Evolutionary conservation across 2,888 invertebrate species (phyloP), one percentile per base, ranked within the genome.

Genomic region (Psococerastis gibbosa): DNA sequence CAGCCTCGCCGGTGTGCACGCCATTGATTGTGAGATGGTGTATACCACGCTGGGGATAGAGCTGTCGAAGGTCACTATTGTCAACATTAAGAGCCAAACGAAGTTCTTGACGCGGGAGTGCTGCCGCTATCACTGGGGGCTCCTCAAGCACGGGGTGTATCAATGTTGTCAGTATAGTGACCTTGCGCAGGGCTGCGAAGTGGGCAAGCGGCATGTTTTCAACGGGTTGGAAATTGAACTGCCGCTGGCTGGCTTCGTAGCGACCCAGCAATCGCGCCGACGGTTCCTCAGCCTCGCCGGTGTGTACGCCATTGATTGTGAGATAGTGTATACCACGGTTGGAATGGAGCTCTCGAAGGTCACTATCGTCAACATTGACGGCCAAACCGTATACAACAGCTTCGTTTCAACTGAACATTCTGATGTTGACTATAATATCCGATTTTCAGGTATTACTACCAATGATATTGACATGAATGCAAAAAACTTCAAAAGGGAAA

Each of bases 11-110:
- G 64, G 65, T 0, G 73, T 84, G 2, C 91, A 78, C 60, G 84
- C 88, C 1, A 59, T 97, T 18, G 98, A 98, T 63, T 92, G 95
- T 59, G 97, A 98, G 65, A 97, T 95, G 95, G 85, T 87, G 53
- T 94, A 81, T 59, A 94, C 94, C 3, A 76, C 76, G 1, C 67
- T 69, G 15, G 95, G 95, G 2, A 64, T 84, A 41, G 94, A 95
- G 60, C 62, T 92, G 44, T 81, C 85, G 16, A 78, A 88, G 60
- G 75, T 95, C 22, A 87, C 91, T 5, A 73, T 95, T 43, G 74
- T 94, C 44, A 71, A 71, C 27, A 62, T n/a, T n/a, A n/a, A n/a
- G n/a, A n/a, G 70, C 22, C 69, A 73, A 48, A 81, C 81, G 22
- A 72, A 77, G 55, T 85, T 85, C 57, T 58, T 78, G 18, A 70